Base-by-base conservation (phyloP, 1,140 invertebrate species). In the Procambarus clarkii region DNA sequence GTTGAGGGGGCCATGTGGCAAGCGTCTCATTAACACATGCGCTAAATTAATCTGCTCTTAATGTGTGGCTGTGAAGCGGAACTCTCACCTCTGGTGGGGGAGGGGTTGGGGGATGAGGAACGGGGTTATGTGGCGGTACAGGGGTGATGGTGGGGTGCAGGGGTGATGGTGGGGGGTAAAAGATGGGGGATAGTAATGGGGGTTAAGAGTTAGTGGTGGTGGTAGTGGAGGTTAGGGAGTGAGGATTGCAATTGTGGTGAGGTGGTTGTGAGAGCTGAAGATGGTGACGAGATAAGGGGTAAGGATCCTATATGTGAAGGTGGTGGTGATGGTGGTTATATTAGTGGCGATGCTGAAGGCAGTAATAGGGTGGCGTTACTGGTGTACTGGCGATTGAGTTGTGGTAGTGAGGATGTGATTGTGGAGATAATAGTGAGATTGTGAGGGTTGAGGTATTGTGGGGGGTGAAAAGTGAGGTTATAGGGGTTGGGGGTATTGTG, bases 11-110 rank as follows among this genome's bases (percentile, higher is more conserved):
- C 71, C 84, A 86, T 86, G 84, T 86, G 84, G 84, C 71, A 76
- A 86, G 48, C 84, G 71, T 4, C 46, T 54, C 69, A 86, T 86
- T 86, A 77, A 86, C 84, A 86, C 84, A 86, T 77, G 71, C 69
- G 84, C 69, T 54, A 86, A 77, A 86, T 86, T 86, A 86, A 86
- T 86, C 69, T 77, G 84, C 46, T 86, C 4, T 76, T 74, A 71
- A 69, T 85, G 64, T 69, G 64, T 21, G 64, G 64, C 64, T 18
- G 15, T 69, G 64, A 18, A 18, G 64, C 13, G 15, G 21, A n/a
- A 69, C 64, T 69, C 64, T 69, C 64, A 69, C 64, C 64, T 69
- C 13, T n/a, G 21, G 64, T 69, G 64, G 64, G 13, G 64, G 21
- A 18, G 64, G 64, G 64, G 64, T 69, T 1, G 13, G 64, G 60